Evolutionary conservation across 1,140 invertebrate species (phyloP).

Genomic region (Lerema accius): DNA sequence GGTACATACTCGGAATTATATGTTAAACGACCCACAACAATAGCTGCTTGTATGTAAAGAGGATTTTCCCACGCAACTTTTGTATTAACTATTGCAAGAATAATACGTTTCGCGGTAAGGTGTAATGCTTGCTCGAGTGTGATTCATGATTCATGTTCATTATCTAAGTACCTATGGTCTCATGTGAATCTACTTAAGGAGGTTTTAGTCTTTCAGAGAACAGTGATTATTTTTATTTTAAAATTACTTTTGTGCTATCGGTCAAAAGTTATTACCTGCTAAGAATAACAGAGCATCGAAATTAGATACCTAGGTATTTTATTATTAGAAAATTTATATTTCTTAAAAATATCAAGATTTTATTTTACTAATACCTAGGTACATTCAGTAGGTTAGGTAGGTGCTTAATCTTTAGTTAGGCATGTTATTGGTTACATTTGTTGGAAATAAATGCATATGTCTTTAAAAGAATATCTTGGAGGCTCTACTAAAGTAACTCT

Average conservation of each 20-base stretch:
- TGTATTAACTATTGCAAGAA: constrained; percentile 9
- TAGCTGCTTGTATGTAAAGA: constrained; percentile 10
- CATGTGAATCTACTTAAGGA: constrained; percentile 3
- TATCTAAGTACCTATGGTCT: constrained; percentile 10
- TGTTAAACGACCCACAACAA: constrained; percentile 2
- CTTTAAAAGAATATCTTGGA: too few species aligned
- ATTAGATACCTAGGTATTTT: too few species aligned
- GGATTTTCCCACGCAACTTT: constrained; percentile 31
- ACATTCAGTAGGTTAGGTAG: too few species aligned
- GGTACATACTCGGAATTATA: constrained; percentile 21
- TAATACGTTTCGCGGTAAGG: constrained; percentile 23
- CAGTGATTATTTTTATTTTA: neutral
- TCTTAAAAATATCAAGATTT: too few species aligned
- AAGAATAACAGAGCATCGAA: too few species aligned
- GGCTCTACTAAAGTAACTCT: too few species aligned
- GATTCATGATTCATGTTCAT: constrained; percentile 23
- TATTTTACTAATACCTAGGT: too few species aligned
- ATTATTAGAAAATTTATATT: too few species aligned
- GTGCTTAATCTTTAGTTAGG: too few species aligned
- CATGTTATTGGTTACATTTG: too few species aligned
- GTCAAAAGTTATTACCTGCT: too few species aligned
- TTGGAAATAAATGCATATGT: too few species aligned
- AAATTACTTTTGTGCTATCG: neutral
- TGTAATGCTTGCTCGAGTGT: constrained; percentile 2
- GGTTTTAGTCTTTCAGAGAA: neutral